Percentiles rank a stretch among this genome's conserved stretches.
These are phyloP conservation scores for Amphipyra berbera DNA, from an alignment of 2,888 invertebrate species.

Conservation along the genomic window DNA sequence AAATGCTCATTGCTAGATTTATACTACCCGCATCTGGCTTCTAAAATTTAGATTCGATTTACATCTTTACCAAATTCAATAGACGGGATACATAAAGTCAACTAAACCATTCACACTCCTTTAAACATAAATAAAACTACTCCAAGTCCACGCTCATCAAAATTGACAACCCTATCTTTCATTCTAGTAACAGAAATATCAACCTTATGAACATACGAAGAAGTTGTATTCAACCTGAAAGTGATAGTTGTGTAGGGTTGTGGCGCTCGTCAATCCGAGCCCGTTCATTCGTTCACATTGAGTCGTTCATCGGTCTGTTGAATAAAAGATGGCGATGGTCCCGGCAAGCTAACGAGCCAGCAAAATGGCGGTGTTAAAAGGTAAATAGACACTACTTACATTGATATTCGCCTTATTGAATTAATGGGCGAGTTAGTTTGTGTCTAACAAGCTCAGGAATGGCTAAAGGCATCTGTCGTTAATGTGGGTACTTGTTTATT, in stretches of 20 bases:
- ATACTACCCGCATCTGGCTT: slow-evolving; percentile 29
- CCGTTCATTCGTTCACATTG: slow-evolving; percentile 72
- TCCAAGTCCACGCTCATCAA: slow-evolving; percentile 49
- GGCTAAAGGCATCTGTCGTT: not conserved
- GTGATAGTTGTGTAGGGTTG: slow-evolving; percentile 46
- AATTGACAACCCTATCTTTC: slow-evolving; percentile 29
- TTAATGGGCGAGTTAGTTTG: slow-evolving; percentile 36
- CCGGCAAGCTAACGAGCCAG: slow-evolving; percentile 70
- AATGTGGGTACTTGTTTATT: not conserved
- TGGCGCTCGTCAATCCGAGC: slow-evolving; percentile 62
- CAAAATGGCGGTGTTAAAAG: slow-evolving; percentile 70
- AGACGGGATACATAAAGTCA: slow-evolving; percentile 37
- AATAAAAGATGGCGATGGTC: slow-evolving; percentile 77
- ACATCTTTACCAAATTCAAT: slow-evolving; percentile 38
- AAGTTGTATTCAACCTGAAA: slow-evolving; percentile 44
- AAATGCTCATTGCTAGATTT: slow-evolving; percentile 45
- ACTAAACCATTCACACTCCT: slow-evolving; percentile 50
- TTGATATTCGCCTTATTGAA: slow-evolving; percentile 55
- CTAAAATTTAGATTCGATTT: slow-evolving; percentile 43
- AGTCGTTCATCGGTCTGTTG: slow-evolving; percentile 76
- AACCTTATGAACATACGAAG: slow-evolving; percentile 34
- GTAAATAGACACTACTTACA: slow-evolving; percentile 68
- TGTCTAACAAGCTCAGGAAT: slow-evolving; percentile 19
- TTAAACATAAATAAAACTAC: slow-evolving; percentile 62
- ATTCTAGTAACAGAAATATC: slow-evolving; percentile 40